Base-by-base conservation (phyloP, 1,140 invertebrate species). In the Berghia stephanieae region DNA sequence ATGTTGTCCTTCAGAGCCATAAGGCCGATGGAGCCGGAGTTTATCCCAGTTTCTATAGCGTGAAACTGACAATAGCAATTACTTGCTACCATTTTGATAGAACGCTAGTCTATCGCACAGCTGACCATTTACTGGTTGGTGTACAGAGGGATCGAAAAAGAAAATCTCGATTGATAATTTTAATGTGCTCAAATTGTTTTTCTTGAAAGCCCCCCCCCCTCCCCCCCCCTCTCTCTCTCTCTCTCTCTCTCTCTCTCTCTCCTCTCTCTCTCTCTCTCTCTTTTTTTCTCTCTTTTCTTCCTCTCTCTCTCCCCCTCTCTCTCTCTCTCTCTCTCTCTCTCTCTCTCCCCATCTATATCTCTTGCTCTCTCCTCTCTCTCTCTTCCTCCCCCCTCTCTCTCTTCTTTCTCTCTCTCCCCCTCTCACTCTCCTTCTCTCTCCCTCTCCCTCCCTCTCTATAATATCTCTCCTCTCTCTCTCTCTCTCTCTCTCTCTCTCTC, bases 271-370 rank as follows among this genome's bases (percentile, higher is more conserved):
- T 24, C n/a, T 24, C 10, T 8, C 46, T 27, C 46, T 5, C 38
- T 1, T 6, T 44, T 46, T 46, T 43, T 31, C 46, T 27, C 40
- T 0, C 31, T 1, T 24, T 0, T 38, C 36, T 69, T 13, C 0
- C 1, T n/a, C 16, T 52, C 46, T n/a, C 46, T 49, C 46, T 49
- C n/a, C n/a, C 60, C 27, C 16, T 72, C 43, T 72, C 6, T 72
- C 16, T 55, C 31, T 70, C 66, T 70, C 34, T 70, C 36, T 70
- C 44, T 77, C 66, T 70, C 66, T 77, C 66, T 70, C 63, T 69
- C 57, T 75, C 74, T 76, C 40, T 76, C 74, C 55, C 66, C 57
- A 43, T 71, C 66, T 77, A 42, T 77, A 34, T 52, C 63, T 70
- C 75, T 49, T 34, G 24, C 75, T 52, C 43, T 60, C 72, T 60